Percentiles rank a stretch among this genome's conserved stretches.
phyloP scores from a whole-genome alignment of 2,888 invertebrate species.

The Alcis repandata region DNA sequence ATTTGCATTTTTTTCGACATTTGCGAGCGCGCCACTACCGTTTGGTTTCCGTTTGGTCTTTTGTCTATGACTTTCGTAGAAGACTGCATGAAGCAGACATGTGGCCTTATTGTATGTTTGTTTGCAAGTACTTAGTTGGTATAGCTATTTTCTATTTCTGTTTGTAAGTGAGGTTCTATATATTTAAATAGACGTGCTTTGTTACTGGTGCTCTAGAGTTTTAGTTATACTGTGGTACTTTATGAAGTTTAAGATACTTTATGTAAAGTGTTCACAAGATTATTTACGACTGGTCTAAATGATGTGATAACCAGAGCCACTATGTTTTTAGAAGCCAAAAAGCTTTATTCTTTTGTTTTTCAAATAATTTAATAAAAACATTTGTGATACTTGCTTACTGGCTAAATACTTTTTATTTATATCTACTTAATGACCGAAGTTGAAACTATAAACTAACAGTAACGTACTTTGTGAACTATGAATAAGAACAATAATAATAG shows the following conservation, averaged over 20 bases:
- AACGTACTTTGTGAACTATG: not conserved
- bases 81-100: constrained; percentile 53
- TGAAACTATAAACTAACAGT: too few species aligned
- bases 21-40: constrained; percentile 58
- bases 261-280: constrained; percentile 12
- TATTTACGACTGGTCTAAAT: constrained; percentile 11
- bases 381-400: too few species aligned
- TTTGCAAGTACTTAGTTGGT: constrained; percentile 34
- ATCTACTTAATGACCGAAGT: too few species aligned
- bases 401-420: too few species aligned
- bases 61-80: constrained; percentile 63
- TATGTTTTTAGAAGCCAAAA: not conserved
- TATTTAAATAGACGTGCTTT: constrained; percentile 21
- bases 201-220: constrained; percentile 22
- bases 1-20: constrained; percentile 47
- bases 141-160: constrained; percentile 43
- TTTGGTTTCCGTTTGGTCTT: constrained; percentile 67
- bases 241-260: constrained; percentile 7
- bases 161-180: constrained; percentile 26
- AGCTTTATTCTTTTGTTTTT: not conserved
- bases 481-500: not conserved
- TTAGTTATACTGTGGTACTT: constrained; percentile 10
- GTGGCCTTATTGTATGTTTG: constrained; percentile 44
- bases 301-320: not conserved
- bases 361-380: not conserved